Percentiles rank a stretch among this genome's conserved stretches.
Conservation (phyloP, 1,140 invertebrate species). For the Atta colombica region DNA sequence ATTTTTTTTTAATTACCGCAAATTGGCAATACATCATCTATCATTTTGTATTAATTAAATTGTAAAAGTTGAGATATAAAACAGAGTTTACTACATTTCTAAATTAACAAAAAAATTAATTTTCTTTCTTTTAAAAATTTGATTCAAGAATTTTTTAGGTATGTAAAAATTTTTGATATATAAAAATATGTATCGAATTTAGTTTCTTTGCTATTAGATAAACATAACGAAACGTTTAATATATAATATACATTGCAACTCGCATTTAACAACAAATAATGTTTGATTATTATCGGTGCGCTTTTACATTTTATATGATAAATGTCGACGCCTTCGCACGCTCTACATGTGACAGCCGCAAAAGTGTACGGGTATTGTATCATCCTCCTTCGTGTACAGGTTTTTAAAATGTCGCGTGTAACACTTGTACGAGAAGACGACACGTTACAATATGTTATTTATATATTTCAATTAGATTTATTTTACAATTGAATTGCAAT, state of each 20-base stretch:
- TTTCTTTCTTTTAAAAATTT: background rate
- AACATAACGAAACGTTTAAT: background rate
- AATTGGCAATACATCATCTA: background rate
- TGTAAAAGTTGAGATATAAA: no score
- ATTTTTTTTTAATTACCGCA: background rate
- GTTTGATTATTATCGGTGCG: background rate
- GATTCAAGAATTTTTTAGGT: background rate
- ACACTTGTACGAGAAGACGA: background rate
- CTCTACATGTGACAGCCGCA: background rate
- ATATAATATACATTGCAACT: background rate
- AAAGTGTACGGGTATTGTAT: background rate
- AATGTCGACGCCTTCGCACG: background rate
- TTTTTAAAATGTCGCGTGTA: conserved; percentile 5
- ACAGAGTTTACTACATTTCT: background rate
- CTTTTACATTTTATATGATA: background rate
- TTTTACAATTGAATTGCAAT: background rate
- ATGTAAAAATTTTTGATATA: background rate
- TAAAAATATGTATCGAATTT: background rate
- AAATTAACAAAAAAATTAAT: background rate
- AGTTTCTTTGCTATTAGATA: background rate
- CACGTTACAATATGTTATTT: conserved; percentile 1
- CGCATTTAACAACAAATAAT: background rate
- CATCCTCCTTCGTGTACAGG: background rate
- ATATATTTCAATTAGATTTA: background rate
- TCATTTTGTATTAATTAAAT: background rate